These are phyloP conservation scores for Cremastinae sp. DNA, from an alignment of 2,888 invertebrate species.

Conservation along the genomic window DNA sequence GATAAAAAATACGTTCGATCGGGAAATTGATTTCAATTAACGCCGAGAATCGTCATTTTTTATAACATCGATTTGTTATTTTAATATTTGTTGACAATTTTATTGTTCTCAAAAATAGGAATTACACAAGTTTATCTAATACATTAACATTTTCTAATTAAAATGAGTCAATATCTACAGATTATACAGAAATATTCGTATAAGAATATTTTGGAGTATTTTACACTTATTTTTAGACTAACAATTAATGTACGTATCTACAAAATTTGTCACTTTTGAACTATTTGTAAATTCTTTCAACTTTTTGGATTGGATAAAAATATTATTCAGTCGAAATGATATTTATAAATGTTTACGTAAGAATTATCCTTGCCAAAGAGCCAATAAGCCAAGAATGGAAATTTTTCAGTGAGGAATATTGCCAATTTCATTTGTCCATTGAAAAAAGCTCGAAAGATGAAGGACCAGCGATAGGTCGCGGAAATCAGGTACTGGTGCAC, in stretches of 20 bases:
- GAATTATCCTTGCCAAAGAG: slow-evolving; percentile 84
- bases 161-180: no score
- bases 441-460: slow-evolving; percentile 83
- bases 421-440: slow-evolving; percentile 84
- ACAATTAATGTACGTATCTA: neutral
- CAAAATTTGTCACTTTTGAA: neutral
- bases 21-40: no score
- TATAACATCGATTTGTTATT: neutral
- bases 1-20: no score
- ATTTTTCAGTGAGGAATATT: slow-evolving; percentile 84
- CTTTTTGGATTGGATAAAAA: neutral
- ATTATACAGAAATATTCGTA: no score
- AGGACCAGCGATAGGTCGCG: slow-evolving; percentile 73
- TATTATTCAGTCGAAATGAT: slow-evolving; percentile 65
- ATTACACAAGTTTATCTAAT: no score
- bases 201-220: no score
- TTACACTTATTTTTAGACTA: no score
- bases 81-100: no score
- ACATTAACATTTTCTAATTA: no score
- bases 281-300: neutral
- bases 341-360: slow-evolving; percentile 82
- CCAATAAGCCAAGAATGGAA: slow-evolving; percentile 86
- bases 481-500: slow-evolving; percentile 77
- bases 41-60: no score
- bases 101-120: no score